Percentiles rank a stretch among this genome's conserved stretches.
These are phyloP conservation scores for Ictalurus furcatus DNA, from an alignment of 2,113 vertebrate species.

Conservation along the genomic window DNA sequence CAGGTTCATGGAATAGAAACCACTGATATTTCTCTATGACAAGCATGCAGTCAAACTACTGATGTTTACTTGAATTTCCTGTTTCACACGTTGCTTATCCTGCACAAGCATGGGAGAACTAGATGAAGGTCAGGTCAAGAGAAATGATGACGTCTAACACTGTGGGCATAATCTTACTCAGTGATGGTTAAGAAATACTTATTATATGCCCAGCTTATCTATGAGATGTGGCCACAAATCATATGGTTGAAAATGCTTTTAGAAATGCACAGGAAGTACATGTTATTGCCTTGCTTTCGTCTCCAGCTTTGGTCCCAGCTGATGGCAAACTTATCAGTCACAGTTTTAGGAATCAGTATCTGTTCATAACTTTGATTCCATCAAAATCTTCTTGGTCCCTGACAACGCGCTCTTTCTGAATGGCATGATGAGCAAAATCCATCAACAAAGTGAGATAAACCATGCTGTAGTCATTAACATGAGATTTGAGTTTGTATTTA, in stretches of 20 bases:
- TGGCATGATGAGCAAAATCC: neutral
- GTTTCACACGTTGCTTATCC: neutral
- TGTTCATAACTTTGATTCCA: neutral
- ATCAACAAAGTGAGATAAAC: neutral
- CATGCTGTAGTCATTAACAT: neutral
- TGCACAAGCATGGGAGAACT: neutral
- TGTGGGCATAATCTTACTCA: neutral
- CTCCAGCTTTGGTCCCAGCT: neutral
- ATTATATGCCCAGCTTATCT: neutral
- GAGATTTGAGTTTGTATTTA: neutral
- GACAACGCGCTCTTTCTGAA: neutral
- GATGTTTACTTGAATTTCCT: neutral
- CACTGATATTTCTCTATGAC: neutral
- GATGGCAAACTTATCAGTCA: neutral
- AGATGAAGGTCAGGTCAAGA: neutral
- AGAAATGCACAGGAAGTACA: neutral
- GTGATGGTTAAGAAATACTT: neutral
- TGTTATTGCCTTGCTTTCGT: neutral
- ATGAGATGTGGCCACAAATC: neutral
- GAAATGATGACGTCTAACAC: neutral
- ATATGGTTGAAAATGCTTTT: neutral
- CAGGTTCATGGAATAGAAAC: neutral
- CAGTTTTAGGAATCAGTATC: neutral
- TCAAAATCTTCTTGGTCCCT: neutral
- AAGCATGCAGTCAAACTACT: neutral